Evolutionary conservation across 2,113 vertebrate species (phyloP).

Genomic region (Gambusia affinis): DNA sequence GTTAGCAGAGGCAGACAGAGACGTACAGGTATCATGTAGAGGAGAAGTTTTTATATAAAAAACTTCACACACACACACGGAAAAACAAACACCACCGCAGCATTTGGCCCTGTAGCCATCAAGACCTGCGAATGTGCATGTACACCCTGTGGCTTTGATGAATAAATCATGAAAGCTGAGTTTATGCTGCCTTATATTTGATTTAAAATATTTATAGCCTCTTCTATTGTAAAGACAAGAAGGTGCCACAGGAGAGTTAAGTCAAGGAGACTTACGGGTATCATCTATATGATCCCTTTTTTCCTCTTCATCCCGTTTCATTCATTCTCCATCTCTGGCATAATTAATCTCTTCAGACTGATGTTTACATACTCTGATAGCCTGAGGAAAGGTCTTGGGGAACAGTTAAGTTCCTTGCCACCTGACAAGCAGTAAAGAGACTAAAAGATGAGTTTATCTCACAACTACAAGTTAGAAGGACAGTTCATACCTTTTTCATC

Average conservation of each 20-base stretch:
- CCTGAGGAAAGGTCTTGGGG: conserved; percentile 52
- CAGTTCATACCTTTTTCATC: conserved; percentile 8
- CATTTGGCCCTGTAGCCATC: conserved; percentile 43
- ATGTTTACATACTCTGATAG: conserved; percentile 71
- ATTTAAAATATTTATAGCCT: conserved; percentile 76
- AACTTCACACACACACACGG: background rate
- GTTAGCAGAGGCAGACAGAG: too few species aligned
- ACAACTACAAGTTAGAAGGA: conserved; percentile 1
- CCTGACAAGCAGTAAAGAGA: conserved; percentile 51
- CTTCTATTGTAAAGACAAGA: conserved; percentile 64
- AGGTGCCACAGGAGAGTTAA: conserved; percentile 48
- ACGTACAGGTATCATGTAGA: background rate
- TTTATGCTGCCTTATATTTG: conserved; percentile 71
- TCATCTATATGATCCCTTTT: conserved; percentile 54
- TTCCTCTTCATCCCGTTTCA: background rate
- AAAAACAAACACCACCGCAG: conserved; percentile 14
- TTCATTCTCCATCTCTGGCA: conserved; percentile 33
- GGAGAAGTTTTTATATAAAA: background rate
- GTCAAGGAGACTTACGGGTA: conserved; percentile 62
- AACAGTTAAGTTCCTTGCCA: conserved; percentile 40
- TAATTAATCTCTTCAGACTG: conserved; percentile 70
- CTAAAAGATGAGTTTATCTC: conserved; percentile 46
- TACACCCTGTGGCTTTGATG: conserved; percentile 68
- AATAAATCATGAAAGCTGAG: conserved; percentile 77
- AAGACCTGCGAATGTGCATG: conserved; percentile 41